phyloP scores from a whole-genome alignment of 2,888 invertebrate species.

The Lithophane ornitopus region DNA sequence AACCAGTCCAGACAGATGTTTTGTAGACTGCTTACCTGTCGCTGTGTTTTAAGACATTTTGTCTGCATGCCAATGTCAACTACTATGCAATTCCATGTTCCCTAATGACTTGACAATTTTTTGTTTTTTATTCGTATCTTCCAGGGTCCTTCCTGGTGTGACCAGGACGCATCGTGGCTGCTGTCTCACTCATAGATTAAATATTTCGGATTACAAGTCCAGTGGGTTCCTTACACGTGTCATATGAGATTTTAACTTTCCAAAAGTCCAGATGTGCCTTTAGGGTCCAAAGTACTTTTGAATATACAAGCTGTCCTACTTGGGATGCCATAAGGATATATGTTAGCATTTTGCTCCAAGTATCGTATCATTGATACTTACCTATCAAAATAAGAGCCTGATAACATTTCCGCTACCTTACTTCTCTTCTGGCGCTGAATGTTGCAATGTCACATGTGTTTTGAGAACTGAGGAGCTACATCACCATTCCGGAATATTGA shows the following conservation, averaged over 20 bases:
- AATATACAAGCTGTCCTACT: too few relatives aligned
- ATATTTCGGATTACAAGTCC: not conserved
- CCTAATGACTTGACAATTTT: conserved; percentile 6
- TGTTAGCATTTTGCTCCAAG: not conserved
- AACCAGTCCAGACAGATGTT: conserved; percentile 60
- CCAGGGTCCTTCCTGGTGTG: not conserved
- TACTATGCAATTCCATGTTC: conserved; percentile 7
- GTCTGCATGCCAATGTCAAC: conserved; percentile 34
- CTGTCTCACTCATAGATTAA: not conserved
- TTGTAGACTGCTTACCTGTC: conserved; percentile 54
- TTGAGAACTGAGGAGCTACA: not conserved
- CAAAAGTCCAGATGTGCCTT: not conserved
- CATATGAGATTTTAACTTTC: not conserved
- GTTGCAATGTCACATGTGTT: not conserved
- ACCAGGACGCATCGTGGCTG: too few relatives aligned
- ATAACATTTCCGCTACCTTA: too few relatives aligned
- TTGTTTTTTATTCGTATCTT: not conserved
- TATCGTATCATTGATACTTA: not conserved
- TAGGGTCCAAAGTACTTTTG: too few relatives aligned
- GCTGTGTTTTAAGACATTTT: conserved; percentile 38
- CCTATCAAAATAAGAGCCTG: not conserved
- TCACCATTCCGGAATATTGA: not conserved
- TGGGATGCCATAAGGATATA: not conserved
- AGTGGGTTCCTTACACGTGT: too few relatives aligned
- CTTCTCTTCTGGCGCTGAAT: not conserved